Evolutionary conservation across 2,113 vertebrate species (phyloP).

Genomic region (Podarcis cretensis): DNA sequence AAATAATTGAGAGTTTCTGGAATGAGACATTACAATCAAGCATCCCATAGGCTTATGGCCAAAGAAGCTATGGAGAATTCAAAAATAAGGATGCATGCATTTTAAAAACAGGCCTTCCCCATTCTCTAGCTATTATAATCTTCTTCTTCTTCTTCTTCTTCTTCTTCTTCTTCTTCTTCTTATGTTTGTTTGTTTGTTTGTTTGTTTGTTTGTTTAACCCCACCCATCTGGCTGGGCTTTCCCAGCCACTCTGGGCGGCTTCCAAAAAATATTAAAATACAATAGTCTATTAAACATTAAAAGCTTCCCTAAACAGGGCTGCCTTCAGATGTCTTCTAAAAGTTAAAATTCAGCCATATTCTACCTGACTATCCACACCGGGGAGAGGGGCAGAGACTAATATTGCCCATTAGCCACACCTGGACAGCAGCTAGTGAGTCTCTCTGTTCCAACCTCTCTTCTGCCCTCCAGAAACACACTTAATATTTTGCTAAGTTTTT

Average conservation of each 20-base stretch:
- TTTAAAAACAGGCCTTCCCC: background rate
- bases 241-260: too few species aligned
- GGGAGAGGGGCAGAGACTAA: background rate
- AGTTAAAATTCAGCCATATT: background rate
- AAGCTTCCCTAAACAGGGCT: too few species aligned
- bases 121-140: background rate
- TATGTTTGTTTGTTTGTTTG: too few species aligned
- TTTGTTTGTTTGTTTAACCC: too few species aligned
- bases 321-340: too few species aligned
- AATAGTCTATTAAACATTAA: too few species aligned
- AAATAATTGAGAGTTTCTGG: background rate
- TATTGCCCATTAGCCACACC: background rate
- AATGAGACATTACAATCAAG: accelerated
- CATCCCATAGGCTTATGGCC: background rate
- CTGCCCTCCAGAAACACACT: too few species aligned
- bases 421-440: background rate
- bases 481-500: too few species aligned
- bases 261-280: too few species aligned
- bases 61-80: background rate
- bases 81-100: background rate
- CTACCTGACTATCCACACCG: background rate
- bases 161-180: too few species aligned
- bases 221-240: too few species aligned
- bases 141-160: too few species aligned
- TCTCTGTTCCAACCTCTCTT: background rate